Evolutionary conservation across 2,113 vertebrate genomes (phyloP), one percentile per base, ranked within the genome.

Genomic region (Procavia capensis): DNA sequence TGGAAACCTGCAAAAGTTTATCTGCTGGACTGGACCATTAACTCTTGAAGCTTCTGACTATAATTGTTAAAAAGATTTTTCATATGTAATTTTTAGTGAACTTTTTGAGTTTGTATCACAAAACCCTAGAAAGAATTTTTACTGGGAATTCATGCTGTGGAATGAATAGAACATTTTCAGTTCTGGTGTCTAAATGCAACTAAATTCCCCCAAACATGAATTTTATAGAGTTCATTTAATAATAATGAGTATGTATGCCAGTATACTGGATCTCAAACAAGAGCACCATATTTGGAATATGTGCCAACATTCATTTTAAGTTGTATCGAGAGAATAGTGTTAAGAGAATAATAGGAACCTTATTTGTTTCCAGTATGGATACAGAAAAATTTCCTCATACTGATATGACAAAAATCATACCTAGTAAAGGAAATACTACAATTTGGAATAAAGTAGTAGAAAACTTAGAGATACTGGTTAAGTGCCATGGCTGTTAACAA

Each of bases 1-100:
- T 98, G 98, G 96, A 98, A 98, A 98, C 97, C 97, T 98, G 97
- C 96, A 97, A 97, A 98, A 98, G 96, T 97, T 98, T 98, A 98
- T 98, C 97, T 98, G 95, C 97, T 95, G 92, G 90, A 94, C 94
- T 95, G 79, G 66, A 93, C 97, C 34, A 29, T 98, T 98, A 98
- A 98, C 97, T 97, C 98, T 59, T 98, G 85, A 88, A 96, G 87
- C 86, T 97, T 88, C 96, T 98, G 79, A 96, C 97, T 96, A 91
- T 57, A 79, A 83, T 68, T 70, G 54, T 59, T 70, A 91, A 82
- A 85, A 81, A 92, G 20, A 93, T 47, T 85, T 96, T 95, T 83
- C 63, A 34, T 95, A 70, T 97, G 88, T 90, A 61, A 82, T 80
- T 96, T 82, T 86, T 66, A 91, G 93, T 96, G 75, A 95, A 83